Conservation (phyloP, 2,888 invertebrate genomes). For the Acronicta aceris region DNA sequence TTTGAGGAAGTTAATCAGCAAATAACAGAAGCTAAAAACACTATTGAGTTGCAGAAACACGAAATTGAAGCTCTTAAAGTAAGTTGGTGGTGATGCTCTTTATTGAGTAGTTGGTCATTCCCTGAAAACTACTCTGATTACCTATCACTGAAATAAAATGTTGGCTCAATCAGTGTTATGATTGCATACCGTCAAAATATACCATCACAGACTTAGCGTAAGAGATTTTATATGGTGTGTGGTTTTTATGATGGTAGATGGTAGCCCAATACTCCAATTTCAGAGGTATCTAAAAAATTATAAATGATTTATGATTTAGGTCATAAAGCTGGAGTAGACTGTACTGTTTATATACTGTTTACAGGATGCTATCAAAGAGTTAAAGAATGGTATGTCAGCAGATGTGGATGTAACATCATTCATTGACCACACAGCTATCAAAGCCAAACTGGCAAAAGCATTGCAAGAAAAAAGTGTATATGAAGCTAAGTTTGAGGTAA, state of each 20-base stretch:
- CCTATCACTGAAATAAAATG: too few relatives aligned
- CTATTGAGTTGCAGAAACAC: slow-evolving; percentile 82
- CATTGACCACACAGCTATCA: slow-evolving; percentile 83
- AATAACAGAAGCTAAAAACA: slow-evolving; percentile 77
- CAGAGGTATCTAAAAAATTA: too few relatives aligned
- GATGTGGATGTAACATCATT: slow-evolving; percentile 77
- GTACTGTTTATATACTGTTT: slow-evolving; percentile 37
- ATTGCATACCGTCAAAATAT: too few relatives aligned
- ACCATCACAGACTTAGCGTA: too few relatives aligned
- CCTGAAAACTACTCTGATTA: too few relatives aligned
- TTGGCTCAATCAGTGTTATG: too few relatives aligned
- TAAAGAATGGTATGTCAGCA: slow-evolving; percentile 72
- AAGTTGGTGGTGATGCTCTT: slow-evolving; percentile 34
- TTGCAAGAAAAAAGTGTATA: slow-evolving; percentile 77
- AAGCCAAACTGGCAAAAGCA: slow-evolving; percentile 82
- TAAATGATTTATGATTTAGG: too few relatives aligned
- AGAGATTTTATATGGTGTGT: too few relatives aligned
- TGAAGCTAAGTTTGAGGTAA: slow-evolving; percentile 82
- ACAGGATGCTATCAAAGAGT: slow-evolving; percentile 81
- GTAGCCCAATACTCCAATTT: too few relatives aligned
- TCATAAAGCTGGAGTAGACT: too few relatives aligned
- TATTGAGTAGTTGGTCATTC: too few relatives aligned
- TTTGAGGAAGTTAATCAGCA: slow-evolving; percentile 87
- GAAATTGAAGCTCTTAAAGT: slow-evolving; percentile 83
- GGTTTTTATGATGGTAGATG: too few relatives aligned